phyloP scores from a whole-genome alignment of 2,888 invertebrate species.

The Eupithecia inturbata region DNA sequence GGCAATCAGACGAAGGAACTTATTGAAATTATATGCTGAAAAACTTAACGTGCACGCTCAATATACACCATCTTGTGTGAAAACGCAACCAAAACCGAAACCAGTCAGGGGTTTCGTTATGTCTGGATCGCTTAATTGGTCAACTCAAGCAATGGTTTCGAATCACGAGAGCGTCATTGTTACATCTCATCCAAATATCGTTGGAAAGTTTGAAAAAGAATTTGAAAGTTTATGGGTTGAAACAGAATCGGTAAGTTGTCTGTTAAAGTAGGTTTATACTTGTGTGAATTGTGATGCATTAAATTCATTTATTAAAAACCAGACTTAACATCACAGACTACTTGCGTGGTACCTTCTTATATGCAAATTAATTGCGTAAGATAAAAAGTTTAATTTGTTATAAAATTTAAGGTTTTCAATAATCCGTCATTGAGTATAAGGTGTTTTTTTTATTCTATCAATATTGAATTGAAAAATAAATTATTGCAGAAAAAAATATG shows the following conservation, averaged over 20 bases:
- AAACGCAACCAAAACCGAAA: slow-evolving; percentile 57
- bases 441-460: too few relatives aligned
- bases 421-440: too few relatives aligned
- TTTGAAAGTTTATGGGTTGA: slow-evolving; percentile 87
- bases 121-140: slow-evolving; percentile 91
- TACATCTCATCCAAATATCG: slow-evolving; percentile 82
- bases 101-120: slow-evolving; percentile 81
- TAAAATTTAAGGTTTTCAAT: too few relatives aligned
- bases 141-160: slow-evolving; percentile 87
- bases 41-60: slow-evolving; percentile 72
- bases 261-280: neutral
- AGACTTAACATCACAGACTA: too few relatives aligned
- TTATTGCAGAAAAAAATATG: too few relatives aligned
- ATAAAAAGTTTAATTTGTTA: too few relatives aligned
- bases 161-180: slow-evolving; percentile 89
- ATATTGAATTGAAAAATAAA: too few relatives aligned
- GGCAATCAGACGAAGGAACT: slow-evolving; percentile 71
- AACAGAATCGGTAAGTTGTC: slow-evolving; percentile 69
- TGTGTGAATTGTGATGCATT: neutral
- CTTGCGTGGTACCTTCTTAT: too few relatives aligned
- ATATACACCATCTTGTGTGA: slow-evolving; percentile 53
- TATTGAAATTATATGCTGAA: slow-evolving; percentile 72
- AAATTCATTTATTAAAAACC: neutral
- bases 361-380: too few relatives aligned
- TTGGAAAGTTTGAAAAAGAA: slow-evolving; percentile 82